Evolutionary conservation across 2,113 vertebrate species (phyloP).

Genomic region (Brachypodius melanocephalos): DNA sequence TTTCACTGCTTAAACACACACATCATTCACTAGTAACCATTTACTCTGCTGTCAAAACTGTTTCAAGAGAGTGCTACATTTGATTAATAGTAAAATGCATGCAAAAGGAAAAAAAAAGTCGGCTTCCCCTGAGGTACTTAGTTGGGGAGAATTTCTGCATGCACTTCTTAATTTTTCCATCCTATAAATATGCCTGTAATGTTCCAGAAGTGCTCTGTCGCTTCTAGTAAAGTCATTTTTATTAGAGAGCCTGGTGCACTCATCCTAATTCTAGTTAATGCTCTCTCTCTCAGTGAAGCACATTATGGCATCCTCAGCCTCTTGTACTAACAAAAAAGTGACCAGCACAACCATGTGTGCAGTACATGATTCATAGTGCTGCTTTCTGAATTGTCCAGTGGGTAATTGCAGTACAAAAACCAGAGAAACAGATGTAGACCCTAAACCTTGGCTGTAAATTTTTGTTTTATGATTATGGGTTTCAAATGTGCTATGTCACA

Average conservation of each 20-base stretch:
- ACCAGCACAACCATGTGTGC: slow-evolving; percentile 61
- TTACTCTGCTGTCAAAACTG: slow-evolving; percentile 62
- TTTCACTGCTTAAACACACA: slow-evolving; percentile 42
- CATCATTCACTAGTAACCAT: slow-evolving; percentile 51
- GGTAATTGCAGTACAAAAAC: slow-evolving; percentile 77
- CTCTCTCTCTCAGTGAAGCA: not conserved
- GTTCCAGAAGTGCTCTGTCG: not conserved
- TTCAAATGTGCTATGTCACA: slow-evolving; percentile 78
- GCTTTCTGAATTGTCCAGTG: slow-evolving; percentile 75
- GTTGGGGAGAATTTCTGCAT: slow-evolving; percentile 1
- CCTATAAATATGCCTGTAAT: not conserved
- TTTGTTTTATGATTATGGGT: slow-evolving; percentile 81
- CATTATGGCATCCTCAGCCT: slow-evolving; percentile 7
- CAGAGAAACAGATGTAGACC: slow-evolving; percentile 81
- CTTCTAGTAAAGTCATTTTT: slow-evolving; percentile 26
- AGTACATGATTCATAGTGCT: slow-evolving; percentile 70
- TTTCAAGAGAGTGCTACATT: slow-evolving; percentile 46
- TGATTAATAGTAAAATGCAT: slow-evolving; percentile 51
- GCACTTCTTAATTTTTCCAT: not conserved
- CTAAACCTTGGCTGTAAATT: slow-evolving; percentile 77
- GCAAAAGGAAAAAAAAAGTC: not conserved
- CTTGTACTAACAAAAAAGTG: slow-evolving; percentile 49
- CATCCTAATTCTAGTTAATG: slow-evolving; percentile 24
- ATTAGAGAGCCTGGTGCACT: slow-evolving; percentile 10
- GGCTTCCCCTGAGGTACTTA: not conserved